Evolutionary conservation across 2,113 vertebrate species (phyloP).

Genomic region (Lanius collurio): DNA sequence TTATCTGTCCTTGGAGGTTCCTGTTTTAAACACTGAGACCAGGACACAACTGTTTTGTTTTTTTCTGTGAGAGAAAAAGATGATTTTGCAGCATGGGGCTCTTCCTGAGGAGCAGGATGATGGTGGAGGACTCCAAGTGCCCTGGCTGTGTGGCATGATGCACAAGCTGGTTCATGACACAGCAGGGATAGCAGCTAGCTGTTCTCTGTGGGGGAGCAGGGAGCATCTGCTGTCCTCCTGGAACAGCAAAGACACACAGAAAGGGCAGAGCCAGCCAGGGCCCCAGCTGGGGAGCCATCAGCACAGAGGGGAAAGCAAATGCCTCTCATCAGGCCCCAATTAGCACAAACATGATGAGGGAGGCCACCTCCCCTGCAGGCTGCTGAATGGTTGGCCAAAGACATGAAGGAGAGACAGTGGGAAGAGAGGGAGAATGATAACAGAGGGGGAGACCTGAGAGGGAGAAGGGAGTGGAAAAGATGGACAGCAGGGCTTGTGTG

Average conservation of each 20-base stretch:
- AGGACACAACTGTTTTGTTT: background rate
- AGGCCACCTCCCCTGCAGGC: background rate
- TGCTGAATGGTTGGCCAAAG: background rate
- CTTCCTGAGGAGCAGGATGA: background rate
- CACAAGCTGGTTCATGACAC: fast-evolving
- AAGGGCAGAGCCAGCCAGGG: background rate
- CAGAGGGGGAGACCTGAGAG: background rate
- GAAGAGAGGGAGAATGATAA: background rate
- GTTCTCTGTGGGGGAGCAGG: background rate
- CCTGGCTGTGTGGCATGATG: background rate
- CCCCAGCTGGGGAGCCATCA: conserved; percentile 30
- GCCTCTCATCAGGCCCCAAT: conserved; percentile 27
- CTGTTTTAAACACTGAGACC: background rate
- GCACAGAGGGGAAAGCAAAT: background rate
- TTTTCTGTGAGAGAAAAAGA: background rate
- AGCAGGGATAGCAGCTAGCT: background rate
- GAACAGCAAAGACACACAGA: background rate
- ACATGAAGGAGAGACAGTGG: fast-evolving
- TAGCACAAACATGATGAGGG: background rate
- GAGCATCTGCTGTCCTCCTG: conserved; percentile 13
- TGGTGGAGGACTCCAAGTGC: background rate
- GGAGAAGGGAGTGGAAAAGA: background rate
- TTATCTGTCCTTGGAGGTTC: background rate
- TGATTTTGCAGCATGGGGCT: background rate
- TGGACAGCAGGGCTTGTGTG: background rate